Base-by-base conservation (phyloP, 2,113 vertebrate species). In the Cyprinodon brontotheroides region DNA sequence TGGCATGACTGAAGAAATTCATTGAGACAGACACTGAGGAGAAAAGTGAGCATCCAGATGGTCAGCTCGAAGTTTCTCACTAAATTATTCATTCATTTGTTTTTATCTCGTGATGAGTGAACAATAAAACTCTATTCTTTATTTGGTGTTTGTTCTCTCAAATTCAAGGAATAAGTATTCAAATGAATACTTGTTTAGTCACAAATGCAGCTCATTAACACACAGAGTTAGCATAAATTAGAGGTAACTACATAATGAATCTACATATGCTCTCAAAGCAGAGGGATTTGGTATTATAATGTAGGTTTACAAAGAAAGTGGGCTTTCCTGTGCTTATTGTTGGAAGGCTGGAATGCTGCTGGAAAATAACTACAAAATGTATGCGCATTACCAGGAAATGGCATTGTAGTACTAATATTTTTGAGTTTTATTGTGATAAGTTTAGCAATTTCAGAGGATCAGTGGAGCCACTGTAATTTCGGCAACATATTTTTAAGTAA, bases 1-100 rank as follows among this genome's bases (percentile, higher is more conserved):
- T 74, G 73, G 75, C 68, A 78, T 7, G 53, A 29, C 74, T 69
- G 86, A 80, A 84, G 78, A 41, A 78, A 90, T 81, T 86, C 72
- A 75, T 79, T 48, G 70, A 76, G 80, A 87, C 80, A 70, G 11
- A 80, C 76, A 72, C 79, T 69, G 74, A 22, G 71, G 77, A 84
- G 72, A 72, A 82, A 47, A 80, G 75, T 84, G 73, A 73, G 77
- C 41, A 65, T 85, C 88, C 92, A 93, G 92, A 92, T 93, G 92
- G 92, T 90, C 90, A 87, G 86, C 85, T 86, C 85, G 68, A 64
- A 82, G 74, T 78, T 72, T 89, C 81, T 80, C 78, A 66, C 83
- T 89, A 77, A 87, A 91, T 89, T 77, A 91, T 88, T 86, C 80
- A 86, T 77, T 45, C 65, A 36, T 50, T 70, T 68, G 75, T 79